Base-by-base conservation (phyloP, 2,888 invertebrate genomes). In the Caradrina clavipalpis region DNA sequence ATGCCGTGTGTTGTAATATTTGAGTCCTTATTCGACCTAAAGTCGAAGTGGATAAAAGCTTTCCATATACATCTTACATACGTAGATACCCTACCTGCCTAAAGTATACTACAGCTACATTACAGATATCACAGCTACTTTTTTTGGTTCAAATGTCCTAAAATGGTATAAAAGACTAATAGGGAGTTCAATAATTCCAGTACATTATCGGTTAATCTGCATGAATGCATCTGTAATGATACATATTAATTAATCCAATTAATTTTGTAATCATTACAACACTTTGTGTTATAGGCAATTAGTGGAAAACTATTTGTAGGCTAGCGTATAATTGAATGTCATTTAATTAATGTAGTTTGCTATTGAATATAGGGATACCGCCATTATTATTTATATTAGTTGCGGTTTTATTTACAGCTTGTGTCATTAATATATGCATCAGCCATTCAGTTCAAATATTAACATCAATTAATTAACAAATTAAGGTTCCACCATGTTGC, bases 271-370 rank as follows among this genome's bases (percentile, higher is more conserved):
- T 21, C 45, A 45, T 17, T 45, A 4, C 45, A 47, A 45, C n/a
- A 49, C 49, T 71, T 55, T 59, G 31, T 47, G 56, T 47, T 0
- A 15, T 26, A 42, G 10, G 11, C 53, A 21, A 50, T 75, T 45
- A 42, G 21, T 55, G 39, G 49, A 55, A 54, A 58, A 49, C 22
- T 58, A 4, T 66, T 72, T 54, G 39, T 42, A 21, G n/a, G n/a
- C n/a, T 15, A 17, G 22, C 11, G 15, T 47, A 7, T 66, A 59
- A 59, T 75, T 66, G 0, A 22, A 66, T 74, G 13, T 22, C 35
- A 66, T 22, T 49, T 0, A 58, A 66, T 67, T 58, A 55, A 75
- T 67, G 6, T 42, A 58, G 15, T 35, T 55, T 45, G 19, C 3
- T 15, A 22, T 58, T 65, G 2, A 42, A 58, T 49, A 49, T 49